phyloP scores from a whole-genome alignment of 30 jellyfish, hydroid and myxozoan genomes.

The Phacellophora camtschatica region DNA sequence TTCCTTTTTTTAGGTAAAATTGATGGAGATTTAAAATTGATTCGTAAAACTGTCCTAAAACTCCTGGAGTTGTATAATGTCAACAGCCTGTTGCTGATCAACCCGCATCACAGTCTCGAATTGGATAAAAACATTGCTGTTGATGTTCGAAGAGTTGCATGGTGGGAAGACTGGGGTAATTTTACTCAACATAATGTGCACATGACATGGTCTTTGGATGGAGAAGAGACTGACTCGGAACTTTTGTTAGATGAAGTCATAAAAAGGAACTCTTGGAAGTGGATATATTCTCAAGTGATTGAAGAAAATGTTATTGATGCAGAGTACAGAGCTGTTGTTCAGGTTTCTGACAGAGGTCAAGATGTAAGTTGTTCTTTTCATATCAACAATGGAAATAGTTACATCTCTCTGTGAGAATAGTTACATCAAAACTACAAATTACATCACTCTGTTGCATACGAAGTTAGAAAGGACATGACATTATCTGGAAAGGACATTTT shows the following conservation, averaged over 20 bases:
- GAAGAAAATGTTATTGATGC: constrained; percentile 52
- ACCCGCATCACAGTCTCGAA: constrained; percentile 36
- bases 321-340: constrained; percentile 81
- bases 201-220: constrained; percentile 58
- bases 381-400: too few species aligned
- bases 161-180: background rate
- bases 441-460: too few species aligned
- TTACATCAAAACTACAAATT: too few species aligned
- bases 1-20: too few species aligned
- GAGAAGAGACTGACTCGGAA: constrained; percentile 28
- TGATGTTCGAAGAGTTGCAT: constrained; percentile 40
- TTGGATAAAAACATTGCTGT: constrained; percentile 22
- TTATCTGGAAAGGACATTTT: too few species aligned
- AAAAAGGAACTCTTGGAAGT: constrained; percentile 48
- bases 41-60: constrained; percentile 69
- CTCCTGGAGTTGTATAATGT: constrained; percentile 55
- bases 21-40: constrained; percentile 63
- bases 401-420: too few species aligned
- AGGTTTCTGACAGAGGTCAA: constrained; percentile 24
- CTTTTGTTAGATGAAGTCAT: constrained; percentile 2
- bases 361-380: constrained; percentile 8
- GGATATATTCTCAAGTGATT: constrained; percentile 70
- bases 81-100: constrained; percentile 67
- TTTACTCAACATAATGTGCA: background rate
- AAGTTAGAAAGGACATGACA: too few species aligned